Conservation (phyloP, 2,797 vertebrate genomes). For the Threskiornis aethiopicus region DNA sequence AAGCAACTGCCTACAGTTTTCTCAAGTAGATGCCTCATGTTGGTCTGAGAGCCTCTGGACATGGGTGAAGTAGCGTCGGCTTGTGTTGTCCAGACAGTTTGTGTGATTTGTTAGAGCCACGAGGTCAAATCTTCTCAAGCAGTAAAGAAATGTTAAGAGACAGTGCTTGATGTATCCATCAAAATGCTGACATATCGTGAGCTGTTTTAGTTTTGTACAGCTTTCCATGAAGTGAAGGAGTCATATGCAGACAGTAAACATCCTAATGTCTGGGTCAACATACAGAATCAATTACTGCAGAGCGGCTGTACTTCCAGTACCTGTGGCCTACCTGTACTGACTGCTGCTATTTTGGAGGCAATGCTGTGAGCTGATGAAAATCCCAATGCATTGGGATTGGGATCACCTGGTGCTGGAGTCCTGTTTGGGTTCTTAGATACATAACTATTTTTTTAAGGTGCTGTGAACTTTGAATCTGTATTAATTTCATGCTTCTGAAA, state of each 20-base stretch:
- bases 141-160: not conserved
- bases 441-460: not conserved
- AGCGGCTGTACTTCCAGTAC: not conserved
- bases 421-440: not conserved
- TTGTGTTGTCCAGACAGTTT: not conserved
- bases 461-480: not conserved
- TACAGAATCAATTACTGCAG: not conserved
- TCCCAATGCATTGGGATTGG: not conserved
- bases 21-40: not conserved
- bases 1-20: not conserved
- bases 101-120: not conserved
- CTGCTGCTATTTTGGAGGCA: not conserved
- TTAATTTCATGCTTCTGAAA: not conserved
- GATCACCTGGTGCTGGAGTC: not conserved
- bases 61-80: not conserved
- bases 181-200: not conserved
- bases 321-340: not conserved
- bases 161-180: not conserved
- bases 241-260: not conserved
- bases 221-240: not conserved
- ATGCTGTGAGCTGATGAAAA: not conserved
- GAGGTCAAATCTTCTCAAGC: not conserved
- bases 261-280: constrained; percentile 1
- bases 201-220: not conserved
- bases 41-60: not conserved